A percentile compares a stretch with the other conserved stretches of the same genome.
phyloP scores from a whole-genome alignment of 2,113 vertebrate genomes.

The Scomber japonicus region DNA sequence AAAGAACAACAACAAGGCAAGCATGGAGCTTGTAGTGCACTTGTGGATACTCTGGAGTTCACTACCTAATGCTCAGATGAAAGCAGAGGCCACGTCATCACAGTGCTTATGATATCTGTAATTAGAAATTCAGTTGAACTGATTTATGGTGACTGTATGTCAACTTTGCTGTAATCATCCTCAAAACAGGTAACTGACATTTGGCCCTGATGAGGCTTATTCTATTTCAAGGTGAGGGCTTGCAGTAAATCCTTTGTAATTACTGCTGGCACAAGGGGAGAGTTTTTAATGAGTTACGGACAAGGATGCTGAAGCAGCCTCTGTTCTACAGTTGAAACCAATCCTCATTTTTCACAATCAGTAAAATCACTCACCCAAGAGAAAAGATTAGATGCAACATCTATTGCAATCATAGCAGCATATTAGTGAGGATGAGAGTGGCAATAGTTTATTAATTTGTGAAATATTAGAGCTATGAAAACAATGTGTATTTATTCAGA shows the following conservation, averaged over 20 bases:
- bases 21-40: slow-evolving; percentile 51
- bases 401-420: slow-evolving; percentile 64
- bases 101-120: slow-evolving; percentile 16
- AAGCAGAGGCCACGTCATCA: slow-evolving; percentile 43
- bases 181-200: slow-evolving; percentile 44
- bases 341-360: slow-evolving; percentile 71
- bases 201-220: slow-evolving; percentile 32
- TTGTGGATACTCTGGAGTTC: slow-evolving; percentile 45
- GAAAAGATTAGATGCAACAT: slow-evolving; percentile 72
- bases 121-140: slow-evolving; percentile 40
- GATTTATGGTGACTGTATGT: slow-evolving; percentile 20
- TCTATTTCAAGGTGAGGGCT: slow-evolving; percentile 42
- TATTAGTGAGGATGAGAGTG: slow-evolving; percentile 39
- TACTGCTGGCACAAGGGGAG: slow-evolving; percentile 34
- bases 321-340: slow-evolving; percentile 43
- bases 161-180: slow-evolving; percentile 46
- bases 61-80: slow-evolving; percentile 56
- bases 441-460: slow-evolving; percentile 40
- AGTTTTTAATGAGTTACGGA: slow-evolving; percentile 62
- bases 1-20: slow-evolving; percentile 69
- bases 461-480: slow-evolving; percentile 32
- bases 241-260: slow-evolving; percentile 56
- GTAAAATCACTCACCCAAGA: slow-evolving; percentile 65
- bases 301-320: slow-evolving; percentile 42
- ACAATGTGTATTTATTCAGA: slow-evolving; percentile 18